phyloP scores from a whole-genome alignment of 2,113 vertebrate genomes.

The Prionailurus bengalensis region DNA sequence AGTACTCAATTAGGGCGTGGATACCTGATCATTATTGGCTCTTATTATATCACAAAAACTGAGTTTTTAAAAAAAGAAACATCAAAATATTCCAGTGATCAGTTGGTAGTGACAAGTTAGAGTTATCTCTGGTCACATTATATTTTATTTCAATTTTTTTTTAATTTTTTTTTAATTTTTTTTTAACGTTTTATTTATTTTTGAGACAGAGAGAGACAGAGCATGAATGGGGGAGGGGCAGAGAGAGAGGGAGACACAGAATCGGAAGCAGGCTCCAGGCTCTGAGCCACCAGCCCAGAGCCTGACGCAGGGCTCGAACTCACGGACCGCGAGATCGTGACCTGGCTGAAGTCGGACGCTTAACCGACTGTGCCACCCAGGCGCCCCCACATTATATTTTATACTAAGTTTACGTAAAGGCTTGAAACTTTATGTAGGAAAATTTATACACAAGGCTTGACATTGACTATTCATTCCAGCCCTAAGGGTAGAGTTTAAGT shows the following conservation, averaged over 20 bases:
- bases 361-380: no score
- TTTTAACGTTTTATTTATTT: no score
- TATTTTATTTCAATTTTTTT: not conserved
- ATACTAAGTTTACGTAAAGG: not conserved
- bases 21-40: not conserved
- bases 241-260: no score
- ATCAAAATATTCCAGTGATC: not conserved
- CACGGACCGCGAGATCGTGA: no score
- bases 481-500: conserved; percentile 25
- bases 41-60: conserved; percentile 5
- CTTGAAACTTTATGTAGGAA: conserved; percentile 31
- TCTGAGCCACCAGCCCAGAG: no score
- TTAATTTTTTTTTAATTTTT: no score
- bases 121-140: not conserved
- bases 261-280: no score
- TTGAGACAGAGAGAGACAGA: no score
- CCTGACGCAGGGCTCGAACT: no score
- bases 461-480: conserved; percentile 10
- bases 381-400: conserved; percentile 13
- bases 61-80: not conserved
- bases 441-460: conserved; percentile 4
- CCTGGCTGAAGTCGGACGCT: no score
- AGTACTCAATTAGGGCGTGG: not conserved
- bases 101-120: not conserved
- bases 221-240: no score